Conservation (phyloP, 2,888 invertebrate species). For the Heliconius charithonia region DNA sequence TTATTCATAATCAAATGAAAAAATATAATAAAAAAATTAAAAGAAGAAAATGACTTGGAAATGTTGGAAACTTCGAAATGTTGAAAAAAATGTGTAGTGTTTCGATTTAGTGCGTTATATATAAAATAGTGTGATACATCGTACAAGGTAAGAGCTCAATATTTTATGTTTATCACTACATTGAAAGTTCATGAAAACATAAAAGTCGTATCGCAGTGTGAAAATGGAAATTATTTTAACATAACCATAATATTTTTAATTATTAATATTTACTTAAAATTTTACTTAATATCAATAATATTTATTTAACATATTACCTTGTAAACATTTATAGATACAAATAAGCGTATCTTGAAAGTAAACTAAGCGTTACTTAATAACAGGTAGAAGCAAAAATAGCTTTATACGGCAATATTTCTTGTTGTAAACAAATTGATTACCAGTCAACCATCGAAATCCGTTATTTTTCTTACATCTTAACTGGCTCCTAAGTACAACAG, state of each 20-base stretch:
- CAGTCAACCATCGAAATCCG: neutral
- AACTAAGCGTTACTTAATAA: neutral
- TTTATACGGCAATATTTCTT: neutral
- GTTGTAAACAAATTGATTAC: neutral
- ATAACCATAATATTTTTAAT: neutral
- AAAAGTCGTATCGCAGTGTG: neutral
- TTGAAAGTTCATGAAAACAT: neutral
- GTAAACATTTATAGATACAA: neutral
- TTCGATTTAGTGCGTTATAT: neutral
- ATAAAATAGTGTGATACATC: neutral
- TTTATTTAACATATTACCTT: too few species aligned
- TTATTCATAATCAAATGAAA: neutral
- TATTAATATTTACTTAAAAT: neutral
- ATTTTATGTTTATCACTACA: neutral
- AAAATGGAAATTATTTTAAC: neutral
- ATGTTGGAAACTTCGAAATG: too few species aligned
- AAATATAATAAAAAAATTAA: neutral
- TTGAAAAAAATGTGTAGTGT: neutral
- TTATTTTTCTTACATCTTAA: neutral
- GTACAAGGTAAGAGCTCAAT: neutral
- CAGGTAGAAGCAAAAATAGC: constrained; percentile 10
- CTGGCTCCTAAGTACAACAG: too few species aligned
- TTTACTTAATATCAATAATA: too few species aligned
- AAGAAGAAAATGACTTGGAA: neutral
- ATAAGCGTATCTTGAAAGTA: neutral